Evolutionary conservation across 2,113 vertebrate genomes (phyloP).

Genomic region (Blennius ocellaris): DNA sequence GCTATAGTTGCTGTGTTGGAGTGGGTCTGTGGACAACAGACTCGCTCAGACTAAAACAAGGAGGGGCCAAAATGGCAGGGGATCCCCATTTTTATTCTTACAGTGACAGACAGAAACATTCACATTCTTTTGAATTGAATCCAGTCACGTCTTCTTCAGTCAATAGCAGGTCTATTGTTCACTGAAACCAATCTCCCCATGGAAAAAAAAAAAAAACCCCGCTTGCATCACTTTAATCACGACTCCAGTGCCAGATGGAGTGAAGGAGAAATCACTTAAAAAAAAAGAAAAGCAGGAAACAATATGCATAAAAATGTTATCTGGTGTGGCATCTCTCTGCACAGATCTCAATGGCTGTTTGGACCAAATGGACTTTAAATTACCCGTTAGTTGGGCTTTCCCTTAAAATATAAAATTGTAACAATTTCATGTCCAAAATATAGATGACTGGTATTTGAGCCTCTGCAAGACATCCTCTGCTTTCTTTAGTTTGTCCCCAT

Average conservation of each 20-base stretch:
- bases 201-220: conserved; percentile 42
- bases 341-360: not conserved
- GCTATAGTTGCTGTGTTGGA: conserved; percentile 36
- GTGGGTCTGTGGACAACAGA: conserved; percentile 35
- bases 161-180: conserved; percentile 45
- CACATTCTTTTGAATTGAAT: conserved; percentile 48
- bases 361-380: conserved; percentile 67
- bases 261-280: conserved; percentile 44
- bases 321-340: conserved; percentile 12
- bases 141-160: conserved; percentile 30
- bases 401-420: conserved; percentile 23
- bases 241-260: conserved; percentile 47
- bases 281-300: conserved; percentile 40
- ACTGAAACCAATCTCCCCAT: conserved; percentile 34
- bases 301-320: conserved; percentile 48
- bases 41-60: conserved; percentile 41
- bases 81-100: conserved; percentile 54
- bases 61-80: conserved; percentile 63
- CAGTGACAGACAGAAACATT: conserved; percentile 46
- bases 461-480: no score
- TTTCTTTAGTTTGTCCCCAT: not conserved
- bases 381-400: conserved; percentile 50
- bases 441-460: conserved; percentile 31
- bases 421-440: conserved; percentile 32
- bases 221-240: conserved; percentile 44